These are phyloP conservation scores for Syrista parreyssii DNA, from an alignment of 2,888 invertebrate species.

Conservation along the genomic window DNA sequence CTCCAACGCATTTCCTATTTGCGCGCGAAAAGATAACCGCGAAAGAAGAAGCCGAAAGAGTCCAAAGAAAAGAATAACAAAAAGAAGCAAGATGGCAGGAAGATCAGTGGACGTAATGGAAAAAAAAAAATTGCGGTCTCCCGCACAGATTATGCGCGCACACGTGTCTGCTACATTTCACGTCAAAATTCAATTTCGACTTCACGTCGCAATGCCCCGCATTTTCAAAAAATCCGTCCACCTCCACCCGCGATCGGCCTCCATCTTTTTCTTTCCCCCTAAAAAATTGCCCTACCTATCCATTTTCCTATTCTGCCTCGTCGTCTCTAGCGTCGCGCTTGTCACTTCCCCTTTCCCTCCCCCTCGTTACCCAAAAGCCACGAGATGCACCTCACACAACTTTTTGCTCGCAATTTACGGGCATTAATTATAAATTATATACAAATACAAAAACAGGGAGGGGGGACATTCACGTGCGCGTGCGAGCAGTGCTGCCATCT, in stretches of 20 bases:
- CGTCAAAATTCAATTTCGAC: too few species aligned
- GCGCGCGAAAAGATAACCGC: too few species aligned
- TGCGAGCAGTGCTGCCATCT: constrained; percentile 12
- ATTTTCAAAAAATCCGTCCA: neutral
- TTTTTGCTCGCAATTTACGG: neutral
- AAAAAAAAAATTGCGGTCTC: too few species aligned
- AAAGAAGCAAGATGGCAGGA: too few species aligned
- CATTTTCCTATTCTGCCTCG: too few species aligned
- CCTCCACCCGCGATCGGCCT: neutral
- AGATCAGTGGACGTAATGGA: too few species aligned
- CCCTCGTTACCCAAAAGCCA: constrained; percentile 16
- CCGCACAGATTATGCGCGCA: neutral
- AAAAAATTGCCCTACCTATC: too few species aligned
- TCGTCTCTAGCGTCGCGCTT: constrained; percentile 6
- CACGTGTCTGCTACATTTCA: neutral
- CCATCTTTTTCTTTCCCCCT: constrained; percentile 16
- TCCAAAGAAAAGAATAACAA: too few species aligned
- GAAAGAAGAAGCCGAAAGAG: too few species aligned
- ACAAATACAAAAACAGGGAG: constrained; percentile 15
- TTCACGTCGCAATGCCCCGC: neutral
- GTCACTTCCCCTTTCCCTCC: constrained; percentile 24
- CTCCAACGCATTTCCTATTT: too few species aligned
- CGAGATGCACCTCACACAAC: neutral
- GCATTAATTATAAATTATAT: constrained; percentile 15
- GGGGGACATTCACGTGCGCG: constrained; percentile 5